phyloP scores from a whole-genome alignment of 2,797 vertebrate genomes.

The Sparidentex hasta region DNA sequence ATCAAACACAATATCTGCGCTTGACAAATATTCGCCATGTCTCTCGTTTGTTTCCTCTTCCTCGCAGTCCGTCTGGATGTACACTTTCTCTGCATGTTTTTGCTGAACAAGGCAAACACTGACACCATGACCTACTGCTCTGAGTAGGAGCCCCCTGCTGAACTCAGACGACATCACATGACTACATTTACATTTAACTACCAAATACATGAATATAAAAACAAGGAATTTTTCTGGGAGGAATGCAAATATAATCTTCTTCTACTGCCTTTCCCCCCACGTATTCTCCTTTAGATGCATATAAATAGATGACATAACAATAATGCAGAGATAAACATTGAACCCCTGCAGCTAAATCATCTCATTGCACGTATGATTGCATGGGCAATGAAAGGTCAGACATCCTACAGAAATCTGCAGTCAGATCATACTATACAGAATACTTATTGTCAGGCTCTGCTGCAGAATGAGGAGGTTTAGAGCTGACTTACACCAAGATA shows the following conservation, averaged over 20 bases:
- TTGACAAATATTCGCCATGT: constrained; percentile 8
- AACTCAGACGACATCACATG: constrained; percentile 35
- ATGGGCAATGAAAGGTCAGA: neutral
- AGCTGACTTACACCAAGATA: neutral
- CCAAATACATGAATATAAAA: neutral
- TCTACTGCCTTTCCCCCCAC: neutral
- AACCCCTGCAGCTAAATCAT: neutral
- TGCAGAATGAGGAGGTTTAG: neutral
- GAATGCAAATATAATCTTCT: constrained; percentile 14
- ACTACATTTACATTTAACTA: constrained; percentile 22
- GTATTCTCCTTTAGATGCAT: neutral
- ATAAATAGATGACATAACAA: constrained; percentile 1
- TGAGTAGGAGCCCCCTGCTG: constrained; percentile 43
- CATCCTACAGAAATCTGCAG: constrained; percentile 7
- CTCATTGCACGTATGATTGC: neutral
- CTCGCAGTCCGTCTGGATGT: constrained; percentile 27
- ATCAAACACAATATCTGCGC: constrained; percentile 28
- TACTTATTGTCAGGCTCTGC: constrained; percentile 1
- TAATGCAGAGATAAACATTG: neutral
- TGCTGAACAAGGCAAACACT: constrained; percentile 47
- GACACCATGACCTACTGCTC: constrained; percentile 64
- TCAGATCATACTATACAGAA: neutral
- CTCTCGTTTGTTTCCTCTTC: constrained; percentile 10
- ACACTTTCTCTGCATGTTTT: constrained; percentile 36
- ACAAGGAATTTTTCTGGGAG: neutral